A percentile compares a stretch with the other conserved stretches of the same genome.
Evolutionary conservation across 1,140 invertebrate genomes (phyloP).

Genomic region (Bombus fervidus): DNA sequence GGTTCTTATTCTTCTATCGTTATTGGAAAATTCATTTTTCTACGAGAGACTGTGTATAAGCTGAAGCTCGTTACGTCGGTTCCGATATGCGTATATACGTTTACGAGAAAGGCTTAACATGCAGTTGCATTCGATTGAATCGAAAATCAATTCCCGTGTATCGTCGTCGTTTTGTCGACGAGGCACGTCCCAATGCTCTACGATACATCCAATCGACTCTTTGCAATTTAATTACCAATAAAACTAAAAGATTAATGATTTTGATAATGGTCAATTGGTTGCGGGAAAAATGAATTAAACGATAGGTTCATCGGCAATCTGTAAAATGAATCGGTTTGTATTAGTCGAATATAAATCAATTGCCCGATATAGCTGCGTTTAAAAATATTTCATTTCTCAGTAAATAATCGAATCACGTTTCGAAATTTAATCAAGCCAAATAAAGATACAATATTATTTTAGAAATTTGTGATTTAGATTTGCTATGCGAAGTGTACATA

Average conservation of each 20-base stretch:
- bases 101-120: slow-evolving; percentile 4
- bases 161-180: slow-evolving; percentile 12
- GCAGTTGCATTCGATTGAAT: slow-evolving; percentile 14
- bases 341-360: neutral
- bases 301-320: neutral
- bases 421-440: neutral
- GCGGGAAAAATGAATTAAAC: neutral
- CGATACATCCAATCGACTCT: neutral
- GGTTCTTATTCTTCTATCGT: neutral
- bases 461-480: no score
- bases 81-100: neutral
- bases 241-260: neutral
- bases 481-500: no score
- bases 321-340: neutral
- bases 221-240: slow-evolving; percentile 6
- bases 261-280: slow-evolving; percentile 1
- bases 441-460: no score
- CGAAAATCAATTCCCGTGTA: slow-evolving; percentile 22
- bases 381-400: neutral
- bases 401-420: neutral
- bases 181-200: neutral
- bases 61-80: neutral
- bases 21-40: neutral
- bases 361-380: neutral
- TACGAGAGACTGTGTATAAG: neutral